These are phyloP conservation scores for Patella vulgata DNA, from an alignment of 1,140 invertebrate genomes.

Conservation along the genomic window DNA sequence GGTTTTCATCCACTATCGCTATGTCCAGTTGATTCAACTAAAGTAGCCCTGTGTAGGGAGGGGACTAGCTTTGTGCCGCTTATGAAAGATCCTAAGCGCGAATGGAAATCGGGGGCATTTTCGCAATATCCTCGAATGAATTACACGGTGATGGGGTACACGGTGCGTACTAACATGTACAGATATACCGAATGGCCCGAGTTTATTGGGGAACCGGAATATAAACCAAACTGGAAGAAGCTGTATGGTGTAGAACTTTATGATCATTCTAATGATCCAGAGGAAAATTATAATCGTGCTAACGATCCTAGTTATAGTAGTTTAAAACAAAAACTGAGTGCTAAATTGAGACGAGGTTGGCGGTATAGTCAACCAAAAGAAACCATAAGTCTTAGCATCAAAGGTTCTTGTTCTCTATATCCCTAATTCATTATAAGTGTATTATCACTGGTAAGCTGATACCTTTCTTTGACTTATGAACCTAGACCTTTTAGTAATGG, in stretches of 20 bases:
- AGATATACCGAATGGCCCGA: slow-evolving; percentile 83
- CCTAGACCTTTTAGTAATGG: too few relatives aligned
- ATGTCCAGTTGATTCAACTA: slow-evolving; percentile 68
- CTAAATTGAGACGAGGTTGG: slow-evolving; percentile 47
- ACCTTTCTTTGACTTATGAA: too few relatives aligned
- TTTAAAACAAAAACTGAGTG: slow-evolving; percentile 35
- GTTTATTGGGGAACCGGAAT: slow-evolving; percentile 41
- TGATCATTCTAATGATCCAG: too few relatives aligned
- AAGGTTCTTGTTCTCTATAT: too few relatives aligned
- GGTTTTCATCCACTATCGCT: slow-evolving; percentile 70
- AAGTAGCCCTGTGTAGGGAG: slow-evolving; percentile 74
- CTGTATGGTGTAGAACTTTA: too few relatives aligned
- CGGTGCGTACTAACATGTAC: slow-evolving; percentile 75
- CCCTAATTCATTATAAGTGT: too few relatives aligned
- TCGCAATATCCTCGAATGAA: slow-evolving; percentile 85
- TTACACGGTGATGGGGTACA: slow-evolving; percentile 84
- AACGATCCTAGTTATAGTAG: slow-evolving; percentile 33
- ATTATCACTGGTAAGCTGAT: too few relatives aligned
- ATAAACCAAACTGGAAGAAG: slow-evolving; percentile 75
- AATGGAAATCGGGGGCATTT: slow-evolving; percentile 69
- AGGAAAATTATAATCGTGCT: too few relatives aligned
- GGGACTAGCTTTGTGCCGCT: slow-evolving; percentile 74
- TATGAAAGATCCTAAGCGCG: slow-evolving; percentile 20
- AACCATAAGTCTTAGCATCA: too few relatives aligned
- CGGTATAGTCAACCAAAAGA: slow-evolving; percentile 16